Evolutionary conservation across 2,888 invertebrate genomes (phyloP).

Genomic region (Chloromyia formosa): DNA sequence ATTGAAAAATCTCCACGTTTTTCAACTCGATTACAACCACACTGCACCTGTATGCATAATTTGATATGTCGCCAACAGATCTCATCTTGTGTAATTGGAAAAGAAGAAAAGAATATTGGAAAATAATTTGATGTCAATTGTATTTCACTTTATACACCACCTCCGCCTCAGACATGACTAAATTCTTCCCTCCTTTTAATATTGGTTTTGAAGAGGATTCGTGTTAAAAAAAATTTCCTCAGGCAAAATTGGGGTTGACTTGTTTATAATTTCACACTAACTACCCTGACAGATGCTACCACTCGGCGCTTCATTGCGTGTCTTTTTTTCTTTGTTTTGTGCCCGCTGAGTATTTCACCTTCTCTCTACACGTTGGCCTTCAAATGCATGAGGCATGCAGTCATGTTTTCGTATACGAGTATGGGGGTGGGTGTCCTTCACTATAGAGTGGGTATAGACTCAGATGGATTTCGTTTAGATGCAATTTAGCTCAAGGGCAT

Average conservation of each 20-base stretch:
- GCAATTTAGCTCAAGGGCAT: conserved; percentile 23
- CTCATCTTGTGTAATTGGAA: conserved; percentile 31
- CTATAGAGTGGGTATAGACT: conserved; percentile 9
- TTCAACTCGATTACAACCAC: too few relatives aligned
- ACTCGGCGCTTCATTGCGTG: conserved; percentile 11
- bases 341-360: conserved; percentile 1
- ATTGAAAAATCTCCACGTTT: too few relatives aligned
- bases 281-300: conserved; percentile 43
- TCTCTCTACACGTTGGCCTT: conserved; percentile 1
- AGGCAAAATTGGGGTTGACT: conserved; percentile 43
- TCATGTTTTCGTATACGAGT: not conserved
- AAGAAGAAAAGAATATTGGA: conserved; percentile 30
- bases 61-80: conserved; percentile 36
- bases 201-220: not conserved
- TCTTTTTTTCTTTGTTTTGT: conserved; percentile 13
- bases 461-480: conserved; percentile 32
- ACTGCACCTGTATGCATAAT: conserved; percentile 27
- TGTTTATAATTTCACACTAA: conserved; percentile 46
- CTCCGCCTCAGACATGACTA: conserved; percentile 20
- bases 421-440: not conserved
- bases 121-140: conserved; percentile 41
- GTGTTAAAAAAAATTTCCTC: conserved; percentile 18
- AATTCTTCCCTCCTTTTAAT: conserved; percentile 17
- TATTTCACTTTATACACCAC: conserved; percentile 22
- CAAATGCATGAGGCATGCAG: not conserved